Evolutionary conservation across 1,140 invertebrate species (phyloP), one percentile per base, ranked within the genome.

Genomic region (Penaeus vannamei): DNA sequence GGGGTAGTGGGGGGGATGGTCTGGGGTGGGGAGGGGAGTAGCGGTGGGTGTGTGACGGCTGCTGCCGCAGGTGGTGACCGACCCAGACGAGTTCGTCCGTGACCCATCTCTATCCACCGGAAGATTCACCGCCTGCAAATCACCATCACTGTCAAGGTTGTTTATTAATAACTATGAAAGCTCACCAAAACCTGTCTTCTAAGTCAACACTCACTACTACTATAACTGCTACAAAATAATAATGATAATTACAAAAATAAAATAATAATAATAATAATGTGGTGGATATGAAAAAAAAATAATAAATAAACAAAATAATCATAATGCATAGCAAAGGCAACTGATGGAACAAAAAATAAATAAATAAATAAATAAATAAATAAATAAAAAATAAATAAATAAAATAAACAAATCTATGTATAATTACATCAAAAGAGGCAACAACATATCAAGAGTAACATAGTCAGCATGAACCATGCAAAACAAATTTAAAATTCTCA

Each of bases 121-220:
- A 92, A 97, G 94, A 93, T 97, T 96, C 92, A 97, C 93, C 85
- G 96, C 95, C 96, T 97, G 93, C 36, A 94, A 92, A 91, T 82
- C 85, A 90, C 79, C 80, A 89, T 84, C 81, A 84, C 82, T 84
- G 72, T 84, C 83, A 84, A 89, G 82, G 72, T 32, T 76, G 42
- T 32, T 36, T 76, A 36, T 76, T 29, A 53, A 53, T 76, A 76
- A 76, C 72, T 76, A 32, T 76, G 19, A 76, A 32, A 26, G 29
- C 72, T 76, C 42, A 76, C 72, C 72, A n/a, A 76, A 8, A 76
- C 22, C 53, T 53, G 53, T 53, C 53, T 53, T 53, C 53, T 53
- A 76, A 76, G 23, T 20, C 72, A 26, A 26, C 10, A 76, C 17
- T 76, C 42, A 76, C 72, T 53, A 53, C 53, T 53, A 53, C 53